Base-by-base conservation (phyloP, 2,797 vertebrate species). In the Tenualosa thibaudeaui region DNA sequence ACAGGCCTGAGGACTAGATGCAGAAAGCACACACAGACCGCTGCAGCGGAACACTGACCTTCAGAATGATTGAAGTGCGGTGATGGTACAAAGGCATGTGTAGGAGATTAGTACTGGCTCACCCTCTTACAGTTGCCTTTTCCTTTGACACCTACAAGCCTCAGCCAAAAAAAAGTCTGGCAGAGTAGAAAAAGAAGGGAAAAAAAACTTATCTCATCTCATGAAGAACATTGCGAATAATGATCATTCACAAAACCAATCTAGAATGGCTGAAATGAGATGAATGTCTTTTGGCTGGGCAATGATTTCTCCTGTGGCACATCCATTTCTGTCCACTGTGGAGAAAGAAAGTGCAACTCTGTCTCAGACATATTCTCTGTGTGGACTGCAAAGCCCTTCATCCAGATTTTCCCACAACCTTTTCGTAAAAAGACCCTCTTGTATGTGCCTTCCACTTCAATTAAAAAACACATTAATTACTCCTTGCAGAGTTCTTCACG, bases 401-500 rank as follows among this genome's bases (percentile, higher is more conserved):
- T 6, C 37, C 71, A 43, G 40, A 78, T 46, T 78, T 46, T 5
- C 3, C 71, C 71, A 1, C 3, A 37, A 37, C 65, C 15, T 0
- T 8, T 22, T 15, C 46, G 50, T 7, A 51, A 40, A 46, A 78
- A 43, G 6, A 40, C 37, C 19, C 37, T 78, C 71, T 78, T 46
- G 37, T 78, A 78, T 43, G 40, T 78, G 71, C 71, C 71, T 46
- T 78, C 71, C 37, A 46, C 37, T 78, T 78, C 26, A 78, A 78
- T 78, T 78, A 78, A 78, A 78, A 78, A 78, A 46, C 71, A 78
- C 71, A 78, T 78, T 78, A 78, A 78, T 78, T 78, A 78, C 71
- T 78, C 71, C 46, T 78, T 24, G 15, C 37, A 17, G 37, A 78
- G 17, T 78, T 78, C 19, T 46, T 78, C 37, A 78, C 40, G 15